Evolutionary conservation across 2,888 invertebrate species (phyloP).

Genomic region (Oegoconia quadripuncta): DNA sequence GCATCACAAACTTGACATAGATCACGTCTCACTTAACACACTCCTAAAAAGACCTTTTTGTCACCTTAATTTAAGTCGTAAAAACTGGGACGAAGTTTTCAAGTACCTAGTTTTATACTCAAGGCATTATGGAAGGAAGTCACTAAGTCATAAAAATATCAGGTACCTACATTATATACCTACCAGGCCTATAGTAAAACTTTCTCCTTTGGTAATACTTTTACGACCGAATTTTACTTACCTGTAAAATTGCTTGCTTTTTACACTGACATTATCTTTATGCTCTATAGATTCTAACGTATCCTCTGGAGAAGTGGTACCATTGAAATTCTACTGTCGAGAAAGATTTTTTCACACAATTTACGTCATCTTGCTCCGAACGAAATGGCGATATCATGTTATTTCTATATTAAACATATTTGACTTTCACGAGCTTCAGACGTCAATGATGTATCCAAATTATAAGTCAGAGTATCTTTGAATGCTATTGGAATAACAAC

Average conservation of each 20-base stretch:
- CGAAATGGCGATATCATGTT: no score
- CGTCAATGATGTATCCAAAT: no score
- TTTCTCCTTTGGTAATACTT: slow-evolving; percentile 5
- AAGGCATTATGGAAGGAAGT: neutral
- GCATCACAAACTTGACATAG: no score
- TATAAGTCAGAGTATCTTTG: no score
- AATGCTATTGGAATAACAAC: no score
- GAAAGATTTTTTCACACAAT: no score
- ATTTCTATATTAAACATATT: no score
- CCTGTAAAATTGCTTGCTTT: slow-evolving; percentile 8
- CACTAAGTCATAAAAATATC: slow-evolving; percentile 1
- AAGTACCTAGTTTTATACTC: neutral
- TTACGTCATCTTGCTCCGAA: no score
- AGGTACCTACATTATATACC: no score
- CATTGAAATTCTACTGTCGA: neutral
- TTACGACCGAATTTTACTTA: slow-evolving; percentile 15
- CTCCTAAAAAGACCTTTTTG: neutral
- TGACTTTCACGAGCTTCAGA: no score
- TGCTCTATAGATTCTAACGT: slow-evolving; percentile 7
- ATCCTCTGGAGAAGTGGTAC: slow-evolving; percentile 1
- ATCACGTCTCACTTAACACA: no score
- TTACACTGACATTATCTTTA: slow-evolving; percentile 18
- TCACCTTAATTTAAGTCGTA: neutral
- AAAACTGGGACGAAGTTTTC: neutral
- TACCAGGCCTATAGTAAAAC: slow-evolving; percentile 1